These are phyloP conservation scores for Hexactinellida sp. DNA, from an alignment of 37 sponge, comb jelly and placozoan genomes.

Conservation along the genomic window DNA sequence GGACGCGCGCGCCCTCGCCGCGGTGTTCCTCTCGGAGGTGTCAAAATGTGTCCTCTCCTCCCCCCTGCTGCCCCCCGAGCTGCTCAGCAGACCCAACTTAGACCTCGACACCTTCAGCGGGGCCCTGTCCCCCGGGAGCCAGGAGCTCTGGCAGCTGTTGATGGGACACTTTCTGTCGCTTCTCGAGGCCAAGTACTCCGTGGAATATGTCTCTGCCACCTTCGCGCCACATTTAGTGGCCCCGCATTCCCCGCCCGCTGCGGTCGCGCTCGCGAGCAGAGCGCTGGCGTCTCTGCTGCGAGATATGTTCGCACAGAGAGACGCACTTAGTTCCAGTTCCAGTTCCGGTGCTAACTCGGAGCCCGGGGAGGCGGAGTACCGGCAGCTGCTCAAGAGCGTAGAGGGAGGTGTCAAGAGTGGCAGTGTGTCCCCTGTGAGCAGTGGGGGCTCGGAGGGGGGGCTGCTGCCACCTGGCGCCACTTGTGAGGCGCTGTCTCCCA, in stretches of 20 bases:
- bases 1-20: neutral
- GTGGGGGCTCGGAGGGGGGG: neutral
- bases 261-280: neutral
- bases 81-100: neutral
- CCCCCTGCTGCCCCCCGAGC: neutral
- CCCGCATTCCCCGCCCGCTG: neutral
- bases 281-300: neutral
- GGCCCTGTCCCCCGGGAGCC: neutral
- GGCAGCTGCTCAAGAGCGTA: neutral
- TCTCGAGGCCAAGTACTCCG: neutral
- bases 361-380: neutral
- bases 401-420: slow-evolving; percentile 5
- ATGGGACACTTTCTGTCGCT: neutral
- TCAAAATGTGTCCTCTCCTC: neutral
- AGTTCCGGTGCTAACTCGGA: neutral
- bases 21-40: neutral
- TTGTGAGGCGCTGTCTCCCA: neutral
- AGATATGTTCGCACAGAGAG: neutral
- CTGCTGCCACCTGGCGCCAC: neutral
- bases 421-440: neutral
- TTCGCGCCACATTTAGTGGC: neutral
- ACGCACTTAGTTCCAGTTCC: neutral
- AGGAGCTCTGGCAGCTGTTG: neutral
- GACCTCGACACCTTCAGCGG: neutral
- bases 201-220: neutral